These are phyloP conservation scores for Stegana nigrithorax DNA, from an alignment of 2,888 invertebrate genomes.

Conservation along the genomic window DNA sequence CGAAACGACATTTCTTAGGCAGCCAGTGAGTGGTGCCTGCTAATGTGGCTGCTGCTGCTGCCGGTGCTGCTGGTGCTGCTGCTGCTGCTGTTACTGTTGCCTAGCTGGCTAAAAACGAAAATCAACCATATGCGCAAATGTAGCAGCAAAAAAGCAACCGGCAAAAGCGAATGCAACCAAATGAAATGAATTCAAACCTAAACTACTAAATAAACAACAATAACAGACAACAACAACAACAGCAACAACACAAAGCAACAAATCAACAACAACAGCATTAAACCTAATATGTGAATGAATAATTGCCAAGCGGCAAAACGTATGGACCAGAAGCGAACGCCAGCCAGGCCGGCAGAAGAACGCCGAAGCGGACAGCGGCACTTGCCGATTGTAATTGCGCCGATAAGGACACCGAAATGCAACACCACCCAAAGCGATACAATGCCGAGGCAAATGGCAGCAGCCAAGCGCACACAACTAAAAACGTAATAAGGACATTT, in stretches of 20 bases:
- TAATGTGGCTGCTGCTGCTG: no score
- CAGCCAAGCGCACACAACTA: no score
- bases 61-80: no score
- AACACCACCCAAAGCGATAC: slow-evolving; percentile 4
- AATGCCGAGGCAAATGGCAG: no score
- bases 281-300: slow-evolving; percentile 15
- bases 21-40: background rate
- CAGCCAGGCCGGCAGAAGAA: background rate
- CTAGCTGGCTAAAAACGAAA: no score
- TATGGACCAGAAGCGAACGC: background rate
- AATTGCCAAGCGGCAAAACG: slow-evolving; percentile 2
- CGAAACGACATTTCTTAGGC: slow-evolving; percentile 18
- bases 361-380: background rate
- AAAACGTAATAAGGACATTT: no score
- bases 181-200: background rate
- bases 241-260: background rate
- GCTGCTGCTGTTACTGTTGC: no score
- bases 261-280: background rate
- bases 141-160: background rate
- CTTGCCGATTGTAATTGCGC: slow-evolving; percentile 1
- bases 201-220: background rate
- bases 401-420: slow-evolving; percentile 10
- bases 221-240: background rate
- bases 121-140: background rate
- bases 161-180: background rate